Base-by-base conservation (phyloP, 2,888 invertebrate genomes). In the Eristalis pertinax region DNA sequence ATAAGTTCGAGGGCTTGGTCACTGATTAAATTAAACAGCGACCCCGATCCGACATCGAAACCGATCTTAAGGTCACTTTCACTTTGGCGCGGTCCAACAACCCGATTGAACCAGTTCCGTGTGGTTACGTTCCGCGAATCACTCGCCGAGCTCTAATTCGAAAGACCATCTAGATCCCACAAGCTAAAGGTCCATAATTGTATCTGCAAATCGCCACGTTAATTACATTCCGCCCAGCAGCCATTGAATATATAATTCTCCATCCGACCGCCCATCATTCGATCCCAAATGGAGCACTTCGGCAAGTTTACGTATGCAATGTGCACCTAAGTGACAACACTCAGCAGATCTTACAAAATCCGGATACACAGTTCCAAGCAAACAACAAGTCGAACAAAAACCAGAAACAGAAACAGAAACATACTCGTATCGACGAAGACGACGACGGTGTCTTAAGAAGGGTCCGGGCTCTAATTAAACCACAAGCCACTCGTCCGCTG, bases 381-480 rank as follows among this genome's bases (percentile, higher is more conserved):
- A 65, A 74, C 22, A 74, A 1, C 22, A 74, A 1, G 35, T 22
- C 10, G 10, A 68, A 50, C 43, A 58, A 13, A n/a, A 38, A 24
- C 24, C 24, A 60, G 35, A 43, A 26, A 15, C 50, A 60, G 35
- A 43, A 26, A 15, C 50, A 50, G 50, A 50, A 50, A 50, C 50
- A 19, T 19, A 50, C 50, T 50, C 50, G 19, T 7, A 15, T n/a
- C 10, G 11, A 10, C 38, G 13, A n/a, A n/a, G n/a, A n/a, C n/a
- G n/a, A n/a, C 8, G 10, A 10, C 38, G 7, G 32, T 15, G 32
- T 60, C 60, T 60, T 43, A 24, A 56, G 68, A 64, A 75, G 56
- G 64, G 56, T 75, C 56, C 41, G 60, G 75, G 67, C 67, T 60
- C 58, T 78, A 78, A 78, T 78, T 78, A 64, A 65, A 78, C 56